phyloP scores from a whole-genome alignment of 2,888 invertebrate species.

The Hyposoter dolosus region DNA sequence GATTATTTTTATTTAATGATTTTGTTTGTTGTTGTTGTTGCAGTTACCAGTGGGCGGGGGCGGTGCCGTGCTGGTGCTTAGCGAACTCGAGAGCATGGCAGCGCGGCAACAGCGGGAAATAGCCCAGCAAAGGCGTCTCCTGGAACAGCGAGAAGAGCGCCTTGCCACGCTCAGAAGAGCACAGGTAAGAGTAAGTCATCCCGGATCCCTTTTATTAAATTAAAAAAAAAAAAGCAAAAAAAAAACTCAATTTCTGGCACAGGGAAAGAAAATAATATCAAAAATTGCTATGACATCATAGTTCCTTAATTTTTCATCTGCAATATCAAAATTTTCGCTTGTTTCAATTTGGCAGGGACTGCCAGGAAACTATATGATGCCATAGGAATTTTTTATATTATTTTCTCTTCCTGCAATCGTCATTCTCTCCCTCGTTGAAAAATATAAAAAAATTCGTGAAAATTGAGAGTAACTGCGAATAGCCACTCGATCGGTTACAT shows the following conservation, averaged over 20 bases:
- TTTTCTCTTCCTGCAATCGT: no score
- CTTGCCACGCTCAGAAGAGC: constrained; percentile 84
- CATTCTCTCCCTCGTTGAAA: no score
- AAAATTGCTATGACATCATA: no score
- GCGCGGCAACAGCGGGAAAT: constrained; percentile 99
- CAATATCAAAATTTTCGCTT: no score
- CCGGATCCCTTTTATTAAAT: not conserved
- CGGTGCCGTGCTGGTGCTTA: constrained; percentile 96
- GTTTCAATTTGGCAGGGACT: no score
- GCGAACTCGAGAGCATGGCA: constrained; percentile 99
- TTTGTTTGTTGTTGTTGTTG: constrained; percentile 79
- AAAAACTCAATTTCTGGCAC: not conserved
- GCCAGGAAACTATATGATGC: not conserved
- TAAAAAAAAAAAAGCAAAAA: not conserved
- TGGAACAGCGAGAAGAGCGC: constrained; percentile 95
- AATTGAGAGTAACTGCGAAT: no score
- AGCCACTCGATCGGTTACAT: not conserved
- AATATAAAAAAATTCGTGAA: no score
- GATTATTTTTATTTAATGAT: not conserved
- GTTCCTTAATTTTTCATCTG: no score
- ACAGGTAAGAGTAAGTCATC: constrained; percentile 82
- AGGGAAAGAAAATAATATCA: no score
- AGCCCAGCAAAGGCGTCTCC: constrained; percentile 95
- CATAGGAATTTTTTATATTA: no score
- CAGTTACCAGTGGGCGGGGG: constrained; percentile 92